Evolutionary conservation across 2,797 vertebrate genomes (phyloP), one percentile per base, ranked within the genome.

Genomic region (Pseudomugil gertrudae): DNA sequence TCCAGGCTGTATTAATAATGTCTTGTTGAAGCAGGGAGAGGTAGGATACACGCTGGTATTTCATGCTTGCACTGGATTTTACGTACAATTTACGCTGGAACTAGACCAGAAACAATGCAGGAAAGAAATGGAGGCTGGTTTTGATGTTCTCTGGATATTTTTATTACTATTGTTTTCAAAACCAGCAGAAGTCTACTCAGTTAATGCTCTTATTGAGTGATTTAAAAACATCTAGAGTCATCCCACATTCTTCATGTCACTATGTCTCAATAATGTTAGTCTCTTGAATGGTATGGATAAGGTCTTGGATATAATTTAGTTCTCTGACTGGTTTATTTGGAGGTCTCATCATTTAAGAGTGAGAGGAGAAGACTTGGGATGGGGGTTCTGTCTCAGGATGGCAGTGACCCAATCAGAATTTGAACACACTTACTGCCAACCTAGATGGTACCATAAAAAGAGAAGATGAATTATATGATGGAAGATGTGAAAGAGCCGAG

Each of bases 1-100:
- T 90, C 87, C 77, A 66, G 78, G 58, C 73, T 35, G 14, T 43
- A 71, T 78, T 58, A 67, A 21, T 78, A 87, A 82, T 77, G 74
- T 80, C 70, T 65, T 72, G 83, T 76, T 89, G 88, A 72, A 82
- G 80, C 78, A 15, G 24, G 10, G 13, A 15, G 4, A 27, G 0
- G 50, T 17, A 17, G 24, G 19, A 45, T 45, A 6, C 38, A 43
- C 17, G 38, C 38, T 40, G 15, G 17, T 43, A 43, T 43, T 19
- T 19, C 5, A 8, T 8, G 19, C 19, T 9, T 45, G 48, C 50
- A 27, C 26, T 51, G 14, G 24, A 51, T 27, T 26, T 51, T 24
- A 51, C 27, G 50, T 24, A 27, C 24, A 51, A n/a, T n/a, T n/a
- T n/a, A n/a, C n/a, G n/a, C n/a, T 27, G 11, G 15, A 23, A 27